Conservation (phyloP, 53 echinoderm and acorn worm genomes). For the Hippasteria phrygiana region DNA sequence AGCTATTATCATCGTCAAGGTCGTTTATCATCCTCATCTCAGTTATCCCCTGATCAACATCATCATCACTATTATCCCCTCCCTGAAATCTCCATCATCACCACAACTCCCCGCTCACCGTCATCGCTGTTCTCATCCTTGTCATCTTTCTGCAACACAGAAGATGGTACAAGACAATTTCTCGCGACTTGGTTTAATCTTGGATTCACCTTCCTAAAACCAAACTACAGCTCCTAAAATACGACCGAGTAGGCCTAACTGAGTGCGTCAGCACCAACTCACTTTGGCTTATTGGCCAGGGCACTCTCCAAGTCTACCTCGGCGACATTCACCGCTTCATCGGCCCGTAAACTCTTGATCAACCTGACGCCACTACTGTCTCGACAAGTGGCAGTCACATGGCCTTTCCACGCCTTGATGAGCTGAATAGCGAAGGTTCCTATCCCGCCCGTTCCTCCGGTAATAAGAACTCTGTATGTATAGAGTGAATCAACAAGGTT, state of each 20-base stretch:
- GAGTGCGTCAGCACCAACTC: background rate
- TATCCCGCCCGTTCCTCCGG: slow-evolving; percentile 87
- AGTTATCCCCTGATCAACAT: background rate
- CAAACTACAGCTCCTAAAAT: background rate
- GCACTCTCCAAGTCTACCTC: slow-evolving; percentile 60
- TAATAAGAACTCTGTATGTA: slow-evolving; percentile 82
- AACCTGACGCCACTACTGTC: slow-evolving; percentile 67
- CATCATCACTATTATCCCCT: background rate
- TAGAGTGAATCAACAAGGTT: no score
- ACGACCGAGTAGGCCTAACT: no score
- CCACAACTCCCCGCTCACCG: background rate
- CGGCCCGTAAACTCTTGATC: slow-evolving; percentile 80
- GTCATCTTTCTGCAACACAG: no score
- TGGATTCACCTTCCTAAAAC: background rate
- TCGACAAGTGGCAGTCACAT: slow-evolving; percentile 90
- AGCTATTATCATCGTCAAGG: background rate
- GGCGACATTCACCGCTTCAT: slow-evolving; percentile 82
- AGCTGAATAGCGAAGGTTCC: slow-evolving; percentile 89
- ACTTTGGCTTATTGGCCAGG: slow-evolving; percentile 38
- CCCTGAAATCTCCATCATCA: background rate
- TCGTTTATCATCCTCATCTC: background rate
- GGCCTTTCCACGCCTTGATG: slow-evolving; percentile 92
- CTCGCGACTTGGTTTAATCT: no score
- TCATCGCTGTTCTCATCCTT: no score
- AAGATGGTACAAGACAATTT: no score